phyloP scores from a whole-genome alignment of 2,888 invertebrate genomes.

The Antheraea yamamai region DNA sequence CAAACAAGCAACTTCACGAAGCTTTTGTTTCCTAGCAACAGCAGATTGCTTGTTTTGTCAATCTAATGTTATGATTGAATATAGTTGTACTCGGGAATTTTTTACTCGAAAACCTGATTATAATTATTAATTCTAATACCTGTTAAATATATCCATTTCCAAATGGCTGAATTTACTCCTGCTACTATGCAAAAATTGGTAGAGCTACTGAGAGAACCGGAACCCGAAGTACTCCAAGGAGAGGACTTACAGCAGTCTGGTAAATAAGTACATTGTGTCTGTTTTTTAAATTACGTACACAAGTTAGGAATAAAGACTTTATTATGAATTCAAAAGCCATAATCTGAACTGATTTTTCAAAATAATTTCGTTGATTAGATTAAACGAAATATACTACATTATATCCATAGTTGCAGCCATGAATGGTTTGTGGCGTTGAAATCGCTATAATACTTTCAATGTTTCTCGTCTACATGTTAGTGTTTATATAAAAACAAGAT shows the following conservation, averaged over 20 bases:
- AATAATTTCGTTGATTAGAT: too few species aligned
- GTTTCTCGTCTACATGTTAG: too few species aligned
- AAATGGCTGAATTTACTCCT: conserved; percentile 47
- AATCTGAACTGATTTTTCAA: too few species aligned
- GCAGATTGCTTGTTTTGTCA: neutral
- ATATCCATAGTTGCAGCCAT: too few species aligned
- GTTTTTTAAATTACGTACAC: neutral
- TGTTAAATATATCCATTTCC: conserved; percentile 9
- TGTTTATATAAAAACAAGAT: too few species aligned
- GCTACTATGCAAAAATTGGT: conserved; percentile 59
- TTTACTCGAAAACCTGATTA: neutral
- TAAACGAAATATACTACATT: too few species aligned
- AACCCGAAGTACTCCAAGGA: conserved; percentile 71
- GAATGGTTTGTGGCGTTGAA: too few species aligned
- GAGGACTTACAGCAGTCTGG: conserved; percentile 59
- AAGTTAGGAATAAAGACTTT: neutral
- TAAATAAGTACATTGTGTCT: conserved; percentile 28
- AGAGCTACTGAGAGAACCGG: conserved; percentile 63
- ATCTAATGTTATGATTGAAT: neutral
- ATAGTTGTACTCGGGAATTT: neutral
- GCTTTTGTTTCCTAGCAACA: conserved; percentile 13
- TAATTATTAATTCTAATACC: conserved; percentile 4
- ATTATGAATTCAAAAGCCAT: neutral
- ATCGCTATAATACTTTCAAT: neutral
- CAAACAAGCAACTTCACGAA: neutral